These are phyloP conservation scores for Gobio occitaniae DNA, from an alignment of 2,797 vertebrate genomes.

Conservation along the genomic window DNA sequence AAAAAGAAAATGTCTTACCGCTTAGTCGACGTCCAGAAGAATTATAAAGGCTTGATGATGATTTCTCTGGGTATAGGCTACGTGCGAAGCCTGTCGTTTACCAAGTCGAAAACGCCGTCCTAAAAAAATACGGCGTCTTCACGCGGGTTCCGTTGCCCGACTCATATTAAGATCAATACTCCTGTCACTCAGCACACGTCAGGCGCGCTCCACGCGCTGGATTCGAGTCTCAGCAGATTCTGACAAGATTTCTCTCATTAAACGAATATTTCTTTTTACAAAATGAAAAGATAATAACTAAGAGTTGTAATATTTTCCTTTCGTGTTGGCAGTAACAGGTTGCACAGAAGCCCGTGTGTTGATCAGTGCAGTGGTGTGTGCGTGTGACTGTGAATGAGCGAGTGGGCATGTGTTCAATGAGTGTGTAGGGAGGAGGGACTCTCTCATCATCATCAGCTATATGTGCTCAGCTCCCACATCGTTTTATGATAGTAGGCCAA, in stretches of 20 bases:
- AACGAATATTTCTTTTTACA: not conserved
- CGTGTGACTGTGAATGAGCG: slow-evolving; percentile 17
- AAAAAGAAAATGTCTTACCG: slow-evolving; percentile 3
- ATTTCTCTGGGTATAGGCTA: slow-evolving; percentile 2
- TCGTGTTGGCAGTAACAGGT: slow-evolving; percentile 41
- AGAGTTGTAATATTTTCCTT: not conserved
- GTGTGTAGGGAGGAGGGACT: slow-evolving; percentile 22
- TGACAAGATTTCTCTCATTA: not conserved
- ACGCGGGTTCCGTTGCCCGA: not conserved
- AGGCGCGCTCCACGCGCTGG: not conserved
- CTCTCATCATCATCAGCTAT: slow-evolving; percentile 30
- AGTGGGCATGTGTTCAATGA: slow-evolving; percentile 34
- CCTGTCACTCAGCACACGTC: slow-evolving; percentile 17
- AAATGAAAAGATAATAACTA: not conserved
- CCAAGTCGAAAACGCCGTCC: not conserved
- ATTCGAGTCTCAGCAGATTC: not conserved
- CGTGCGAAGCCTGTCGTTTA: not conserved
- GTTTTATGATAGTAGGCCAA: not conserved
- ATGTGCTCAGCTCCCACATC: slow-evolving; percentile 30
- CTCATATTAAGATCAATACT: not conserved
- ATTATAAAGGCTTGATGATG: slow-evolving; percentile 20
- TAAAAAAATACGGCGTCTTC: slow-evolving; percentile 7
- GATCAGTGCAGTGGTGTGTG: slow-evolving; percentile 1
- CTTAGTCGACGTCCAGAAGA: slow-evolving; percentile 6
- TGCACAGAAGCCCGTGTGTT: not conserved